Evolutionary conservation across 2,797 vertebrate genomes (phyloP).

Genomic region (Columba guinea): DNA sequence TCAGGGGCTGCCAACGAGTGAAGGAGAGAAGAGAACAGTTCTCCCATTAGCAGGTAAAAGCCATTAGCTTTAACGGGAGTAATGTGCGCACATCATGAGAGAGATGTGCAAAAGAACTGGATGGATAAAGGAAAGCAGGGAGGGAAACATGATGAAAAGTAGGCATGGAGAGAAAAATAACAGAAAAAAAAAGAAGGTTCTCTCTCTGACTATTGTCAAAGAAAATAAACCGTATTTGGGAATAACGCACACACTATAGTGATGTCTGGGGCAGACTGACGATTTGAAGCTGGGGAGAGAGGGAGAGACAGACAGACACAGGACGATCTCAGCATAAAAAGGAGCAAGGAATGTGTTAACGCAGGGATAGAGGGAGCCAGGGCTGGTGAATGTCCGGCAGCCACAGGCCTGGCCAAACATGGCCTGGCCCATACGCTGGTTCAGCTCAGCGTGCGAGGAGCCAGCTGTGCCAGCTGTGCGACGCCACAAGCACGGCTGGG

Average conservation of each 20-base stretch:
- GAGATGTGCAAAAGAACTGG: not conserved
- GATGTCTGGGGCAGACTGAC: not conserved
- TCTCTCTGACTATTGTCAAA: not conserved
- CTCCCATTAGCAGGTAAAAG: slow-evolving; percentile 59
- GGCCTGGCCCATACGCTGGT: not conserved
- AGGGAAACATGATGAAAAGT: not conserved
- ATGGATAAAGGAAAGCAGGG: not conserved
- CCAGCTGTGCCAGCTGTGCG: not conserved
- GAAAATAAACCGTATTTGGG: not conserved
- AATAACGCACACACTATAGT: not conserved
- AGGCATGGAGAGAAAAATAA: not conserved
- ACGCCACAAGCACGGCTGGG: fast-evolving
- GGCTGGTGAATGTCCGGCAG: not conserved
- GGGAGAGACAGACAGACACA: not conserved
- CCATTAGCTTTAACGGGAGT: not conserved
- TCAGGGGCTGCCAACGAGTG: slow-evolving; percentile 35
- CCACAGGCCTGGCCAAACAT: slow-evolving; percentile 1
- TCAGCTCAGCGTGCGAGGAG: not conserved
- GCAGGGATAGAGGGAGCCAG: not conserved
- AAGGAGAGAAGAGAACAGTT: slow-evolving; percentile 26
- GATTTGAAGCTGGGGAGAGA: not conserved
- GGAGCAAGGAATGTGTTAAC: slow-evolving; percentile 21
- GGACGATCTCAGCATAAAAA: not conserved
- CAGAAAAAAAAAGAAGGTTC: not conserved
- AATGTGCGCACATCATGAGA: not conserved